Evolutionary conservation across 2,797 vertebrate genomes (phyloP), one percentile per base, ranked within the genome.

Genomic region (Neosilurus hyrtlii): DNA sequence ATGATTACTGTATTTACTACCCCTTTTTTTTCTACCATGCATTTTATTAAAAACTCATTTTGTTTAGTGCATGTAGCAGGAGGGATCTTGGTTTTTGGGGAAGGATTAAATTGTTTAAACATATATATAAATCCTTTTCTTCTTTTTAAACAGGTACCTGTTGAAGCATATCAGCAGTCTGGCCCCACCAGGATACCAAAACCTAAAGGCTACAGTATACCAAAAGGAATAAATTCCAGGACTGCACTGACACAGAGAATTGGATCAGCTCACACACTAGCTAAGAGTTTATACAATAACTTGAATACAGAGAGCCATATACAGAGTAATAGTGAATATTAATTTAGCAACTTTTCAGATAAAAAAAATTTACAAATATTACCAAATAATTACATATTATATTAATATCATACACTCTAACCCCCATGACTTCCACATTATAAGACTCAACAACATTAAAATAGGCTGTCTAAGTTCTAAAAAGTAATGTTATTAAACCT

Each of bases 161-260:
- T 95, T 66, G 95, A 97, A 86, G 91, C 92, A 66, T 94, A 94
- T 88, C 94, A 87, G 79, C 92, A 87, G 24, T 92, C 95, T 75
- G 90, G 93, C 81, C 96, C 97, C 37, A 96, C 96, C 24, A 90
- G 93, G 81, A 98, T 96, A 86, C 97, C 97, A 86, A 97, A 96
- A 94, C 95, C 95, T 35, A 97, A 95, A 91, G 87, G 94, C 84
- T 92, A 54, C 72, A 83, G 85, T 83, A 88, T 92, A 86, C 92
- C 91, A 76, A 96, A 94, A 89, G 88, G 90, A 87, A 89, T 91
- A 22, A 90, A 82, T 86, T 88, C 87, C 90, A 84, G n/a, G 10
- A 71, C 88, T 12, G 78, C n/a, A 51, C 59, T 12, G 3, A 89
- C 87, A 1, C 83, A 67, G 70, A 88, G 18, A 82, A 91, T 84